A percentile compares a stretch with the other conserved stretches of the same genome.
phyloP scores from a whole-genome alignment of 2,113 vertebrate species.

The Actinemys pallida region DNA sequence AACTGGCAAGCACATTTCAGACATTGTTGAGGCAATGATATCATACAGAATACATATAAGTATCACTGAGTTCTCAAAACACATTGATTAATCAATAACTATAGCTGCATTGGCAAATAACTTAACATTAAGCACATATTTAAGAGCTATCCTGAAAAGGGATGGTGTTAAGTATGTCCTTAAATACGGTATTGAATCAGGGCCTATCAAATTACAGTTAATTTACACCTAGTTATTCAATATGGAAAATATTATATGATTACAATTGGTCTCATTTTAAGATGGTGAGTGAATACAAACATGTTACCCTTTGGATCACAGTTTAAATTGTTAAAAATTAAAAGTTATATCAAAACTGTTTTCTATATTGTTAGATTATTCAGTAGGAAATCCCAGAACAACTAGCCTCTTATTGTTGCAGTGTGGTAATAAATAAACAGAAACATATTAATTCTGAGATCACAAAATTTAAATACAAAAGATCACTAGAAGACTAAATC shows the following conservation, averaged over 20 bases:
- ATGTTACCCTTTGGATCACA: background rate
- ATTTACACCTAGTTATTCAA: background rate
- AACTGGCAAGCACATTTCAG: background rate
- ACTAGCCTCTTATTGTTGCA: background rate
- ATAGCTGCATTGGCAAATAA: background rate
- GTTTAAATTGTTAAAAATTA: background rate
- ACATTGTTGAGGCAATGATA: background rate
- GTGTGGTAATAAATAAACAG: background rate
- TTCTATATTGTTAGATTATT: background rate
- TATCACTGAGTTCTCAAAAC: background rate
- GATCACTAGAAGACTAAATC: background rate
- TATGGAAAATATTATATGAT: background rate
- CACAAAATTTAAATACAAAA: background rate
- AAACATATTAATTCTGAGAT: background rate
- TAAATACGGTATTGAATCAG: background rate
- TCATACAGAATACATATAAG: background rate
- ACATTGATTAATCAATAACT: background rate
- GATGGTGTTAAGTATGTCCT: background rate
- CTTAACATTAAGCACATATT: background rate
- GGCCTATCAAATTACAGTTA: background rate
- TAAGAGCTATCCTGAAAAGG: background rate
- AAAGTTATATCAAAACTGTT: background rate
- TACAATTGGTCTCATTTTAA: background rate
- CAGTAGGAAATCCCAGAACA: background rate
- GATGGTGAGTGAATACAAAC: background rate